phyloP scores from a whole-genome alignment of 2,888 invertebrate genomes.

The Colletes collaris region DNA sequence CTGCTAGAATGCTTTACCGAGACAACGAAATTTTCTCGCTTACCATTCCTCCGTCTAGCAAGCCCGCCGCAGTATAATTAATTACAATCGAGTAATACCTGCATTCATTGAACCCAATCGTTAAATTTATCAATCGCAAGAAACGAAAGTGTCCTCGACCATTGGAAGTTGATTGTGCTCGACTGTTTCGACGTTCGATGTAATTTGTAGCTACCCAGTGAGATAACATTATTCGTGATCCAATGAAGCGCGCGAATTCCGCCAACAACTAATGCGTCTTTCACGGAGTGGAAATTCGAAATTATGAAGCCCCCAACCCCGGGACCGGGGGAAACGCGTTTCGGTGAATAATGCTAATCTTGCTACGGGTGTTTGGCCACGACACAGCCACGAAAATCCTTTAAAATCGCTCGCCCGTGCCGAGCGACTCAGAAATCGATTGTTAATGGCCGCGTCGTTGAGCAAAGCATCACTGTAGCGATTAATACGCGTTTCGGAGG shows the following conservation, averaged over 20 bases:
- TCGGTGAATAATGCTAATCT: constrained; percentile 64
- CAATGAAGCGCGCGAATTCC: constrained; percentile 33
- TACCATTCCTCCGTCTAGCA: too few relatives aligned
- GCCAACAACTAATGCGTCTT: constrained; percentile 42
- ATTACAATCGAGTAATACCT: too few relatives aligned
- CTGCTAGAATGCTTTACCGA: too few relatives aligned
- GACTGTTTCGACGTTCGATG: constrained; percentile 11
- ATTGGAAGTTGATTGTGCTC: constrained; percentile 27
- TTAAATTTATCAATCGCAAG: too few relatives aligned
- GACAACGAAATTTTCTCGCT: too few relatives aligned
- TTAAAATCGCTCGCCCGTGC: constrained; percentile 41
- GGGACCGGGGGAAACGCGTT: constrained; percentile 35
- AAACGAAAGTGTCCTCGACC: constrained; percentile 3
- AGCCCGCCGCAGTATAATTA: too few relatives aligned
- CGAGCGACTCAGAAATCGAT: constrained; percentile 29
- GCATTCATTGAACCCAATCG: background rate
- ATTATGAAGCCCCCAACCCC: constrained; percentile 49
- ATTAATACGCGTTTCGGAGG: constrained; percentile 51
- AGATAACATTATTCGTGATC: constrained; percentile 46
- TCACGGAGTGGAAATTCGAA: constrained; percentile 55
- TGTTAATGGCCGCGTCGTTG: constrained; percentile 39
- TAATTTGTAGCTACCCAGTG: constrained; percentile 25
- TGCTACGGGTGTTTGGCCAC: constrained; percentile 29
- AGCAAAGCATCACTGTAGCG: constrained; percentile 52
- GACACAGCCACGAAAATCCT: constrained; percentile 57